phyloP scores from a whole-genome alignment of 2,888 invertebrate genomes.

The Camptogramma bilineatum region DNA sequence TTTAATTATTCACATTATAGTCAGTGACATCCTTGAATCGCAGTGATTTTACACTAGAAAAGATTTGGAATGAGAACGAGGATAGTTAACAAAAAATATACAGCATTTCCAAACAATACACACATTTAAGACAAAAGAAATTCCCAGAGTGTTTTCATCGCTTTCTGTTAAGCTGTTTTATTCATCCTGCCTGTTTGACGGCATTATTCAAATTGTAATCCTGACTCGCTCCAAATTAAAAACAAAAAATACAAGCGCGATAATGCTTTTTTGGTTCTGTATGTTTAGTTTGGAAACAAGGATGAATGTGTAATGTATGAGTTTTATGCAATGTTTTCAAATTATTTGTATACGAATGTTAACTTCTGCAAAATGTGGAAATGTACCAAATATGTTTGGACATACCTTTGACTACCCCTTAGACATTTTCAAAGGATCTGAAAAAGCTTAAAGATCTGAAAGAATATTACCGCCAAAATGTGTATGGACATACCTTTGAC shows the following conservation, averaged over 20 bases:
- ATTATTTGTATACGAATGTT: not conserved
- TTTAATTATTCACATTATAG: too few species aligned
- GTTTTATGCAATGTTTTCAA: not conserved
- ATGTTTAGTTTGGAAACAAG: not conserved
- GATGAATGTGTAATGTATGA: not conserved
- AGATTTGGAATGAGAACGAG: not conserved
- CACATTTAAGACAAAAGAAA: conserved; percentile 25
- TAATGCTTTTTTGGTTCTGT: conserved; percentile 16
- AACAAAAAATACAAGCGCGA: conserved; percentile 20
- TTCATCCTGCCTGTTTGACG: conserved; percentile 30
- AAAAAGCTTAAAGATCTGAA: too few species aligned
- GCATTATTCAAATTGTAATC: conserved; percentile 37
- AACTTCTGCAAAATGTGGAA: too few species aligned
- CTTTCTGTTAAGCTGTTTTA: conserved; percentile 29
- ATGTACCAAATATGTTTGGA: too few species aligned
- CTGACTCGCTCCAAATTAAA: conserved; percentile 30
- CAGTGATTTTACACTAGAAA: not conserved
- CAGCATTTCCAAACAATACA: conserved; percentile 18
- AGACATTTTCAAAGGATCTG: too few species aligned
- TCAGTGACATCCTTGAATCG: too few species aligned
- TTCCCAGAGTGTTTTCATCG: conserved; percentile 27
- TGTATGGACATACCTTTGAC: too few species aligned
- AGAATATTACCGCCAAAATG: too few species aligned
- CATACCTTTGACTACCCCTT: too few species aligned
- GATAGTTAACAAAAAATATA: conserved; percentile 10